Evolutionary conservation across 2,113 vertebrate species (phyloP).

Genomic region (Alectura lathami): DNA sequence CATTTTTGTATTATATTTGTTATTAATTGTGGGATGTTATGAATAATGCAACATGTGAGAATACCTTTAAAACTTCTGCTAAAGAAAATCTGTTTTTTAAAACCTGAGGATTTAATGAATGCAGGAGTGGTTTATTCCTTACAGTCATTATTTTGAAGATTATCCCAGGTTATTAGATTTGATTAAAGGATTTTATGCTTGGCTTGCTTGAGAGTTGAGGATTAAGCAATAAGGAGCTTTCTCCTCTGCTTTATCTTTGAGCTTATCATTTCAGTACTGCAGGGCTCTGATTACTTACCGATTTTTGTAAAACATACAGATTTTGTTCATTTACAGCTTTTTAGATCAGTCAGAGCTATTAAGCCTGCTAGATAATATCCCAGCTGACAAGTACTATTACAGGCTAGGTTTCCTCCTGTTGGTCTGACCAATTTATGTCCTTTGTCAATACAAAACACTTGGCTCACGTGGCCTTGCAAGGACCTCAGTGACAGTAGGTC

Average conservation of each 20-base stretch:
- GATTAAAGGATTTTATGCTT: conserved; percentile 68
- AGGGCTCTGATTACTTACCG: conserved; percentile 23
- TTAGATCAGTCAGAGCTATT: conserved; percentile 44
- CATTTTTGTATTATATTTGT: neutral
- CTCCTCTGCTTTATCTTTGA: conserved; percentile 20
- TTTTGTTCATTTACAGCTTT: conserved; percentile 66
- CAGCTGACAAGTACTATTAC: neutral
- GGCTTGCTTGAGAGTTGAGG: conserved; percentile 33
- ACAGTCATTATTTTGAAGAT: conserved; percentile 66
- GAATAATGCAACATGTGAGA: neutral
- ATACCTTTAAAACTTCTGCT: neutral
- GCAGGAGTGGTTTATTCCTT: conserved; percentile 46
- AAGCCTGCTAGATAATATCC: conserved; percentile 28
- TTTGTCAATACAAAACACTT: neutral
- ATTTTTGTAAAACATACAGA: conserved; percentile 43
- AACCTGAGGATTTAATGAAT: conserved; percentile 25
- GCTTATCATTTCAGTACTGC: conserved; percentile 34
- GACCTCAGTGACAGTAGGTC: neutral
- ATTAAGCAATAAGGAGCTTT: conserved; percentile 72
- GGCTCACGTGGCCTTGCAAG: neutral
- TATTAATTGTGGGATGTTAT: neutral
- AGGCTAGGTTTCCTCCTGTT: neutral
- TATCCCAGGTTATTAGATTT: conserved; percentile 66
- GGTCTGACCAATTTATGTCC: neutral
- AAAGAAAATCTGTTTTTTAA: neutral